Percentiles rank a stretch among this genome's conserved stretches.
Conservation (phyloP, 2,113 vertebrate species). For the Solea senegalensis region DNA sequence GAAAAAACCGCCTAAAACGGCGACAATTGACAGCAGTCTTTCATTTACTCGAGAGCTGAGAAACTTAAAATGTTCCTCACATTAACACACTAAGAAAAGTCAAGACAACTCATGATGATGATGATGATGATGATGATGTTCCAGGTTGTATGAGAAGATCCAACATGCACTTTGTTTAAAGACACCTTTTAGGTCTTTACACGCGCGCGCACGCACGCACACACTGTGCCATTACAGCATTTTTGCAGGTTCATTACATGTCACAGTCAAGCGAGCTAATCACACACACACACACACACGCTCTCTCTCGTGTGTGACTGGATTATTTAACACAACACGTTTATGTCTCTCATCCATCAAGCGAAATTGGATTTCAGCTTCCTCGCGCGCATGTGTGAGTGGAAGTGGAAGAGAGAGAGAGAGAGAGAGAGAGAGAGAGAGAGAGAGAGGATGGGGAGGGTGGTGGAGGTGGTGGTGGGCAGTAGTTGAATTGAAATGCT, state of each 20-base stretch:
- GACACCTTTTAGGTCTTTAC: too few relatives aligned
- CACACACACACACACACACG: background rate
- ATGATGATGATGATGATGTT: too few relatives aligned
- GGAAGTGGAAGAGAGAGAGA: background rate
- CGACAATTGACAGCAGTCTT: too few relatives aligned
- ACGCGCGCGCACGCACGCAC: background rate
- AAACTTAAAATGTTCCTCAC: too few relatives aligned
- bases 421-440: conserved; percentile 15
- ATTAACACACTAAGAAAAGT: too few relatives aligned
- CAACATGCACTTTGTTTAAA: too few relatives aligned
- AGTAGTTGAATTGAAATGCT: conserved; percentile 61
- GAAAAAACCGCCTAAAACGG: too few relatives aligned
- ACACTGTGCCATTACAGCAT: background rate
- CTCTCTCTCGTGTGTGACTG: conserved; percentile 4
- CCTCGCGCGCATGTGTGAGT: conserved; percentile 1
- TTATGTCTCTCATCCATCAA: conserved; percentile 38
- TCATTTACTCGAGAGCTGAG: too few relatives aligned
- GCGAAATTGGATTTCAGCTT: conserved; percentile 19
- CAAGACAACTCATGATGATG: too few relatives aligned
- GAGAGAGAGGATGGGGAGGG: background rate
- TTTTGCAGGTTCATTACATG: background rate
- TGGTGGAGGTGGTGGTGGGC: background rate
- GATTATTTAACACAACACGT: conserved; percentile 38
- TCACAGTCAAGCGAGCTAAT: background rate
- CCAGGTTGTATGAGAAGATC: too few relatives aligned